A percentile compares a stretch with the other conserved stretches of the same genome.
Evolutionary conservation across 1,140 invertebrate species (phyloP).

Genomic region (Saxidomus purpurata): DNA sequence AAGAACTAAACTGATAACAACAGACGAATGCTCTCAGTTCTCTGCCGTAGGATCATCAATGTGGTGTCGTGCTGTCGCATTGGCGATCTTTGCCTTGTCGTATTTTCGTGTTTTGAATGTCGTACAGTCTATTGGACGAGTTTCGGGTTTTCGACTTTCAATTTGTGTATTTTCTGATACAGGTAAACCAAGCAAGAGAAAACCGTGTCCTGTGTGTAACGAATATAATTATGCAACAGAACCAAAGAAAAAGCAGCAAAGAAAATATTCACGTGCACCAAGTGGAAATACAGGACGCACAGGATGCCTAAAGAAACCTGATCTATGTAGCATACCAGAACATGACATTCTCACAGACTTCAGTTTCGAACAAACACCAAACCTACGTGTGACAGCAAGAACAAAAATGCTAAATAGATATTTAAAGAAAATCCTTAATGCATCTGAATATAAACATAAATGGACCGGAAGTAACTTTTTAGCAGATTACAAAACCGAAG

Average conservation of each 20-base stretch:
- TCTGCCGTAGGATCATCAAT: too few relatives aligned
- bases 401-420: not conserved
- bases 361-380: not conserved
- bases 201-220: not conserved
- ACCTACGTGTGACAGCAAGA: not conserved
- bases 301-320: not conserved
- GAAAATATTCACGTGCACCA: not conserved
- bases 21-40: too few relatives aligned
- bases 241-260: not conserved
- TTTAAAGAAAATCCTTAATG: too few relatives aligned
- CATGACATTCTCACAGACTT: not conserved
- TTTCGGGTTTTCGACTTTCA: too few relatives aligned
- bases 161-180: not conserved
- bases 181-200: not conserved
- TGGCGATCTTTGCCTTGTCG: too few relatives aligned
- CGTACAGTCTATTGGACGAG: too few relatives aligned
- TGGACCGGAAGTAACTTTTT: too few relatives aligned
- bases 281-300: not conserved
- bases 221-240: not conserved
- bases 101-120: too few relatives aligned
- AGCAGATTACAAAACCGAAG: too few relatives aligned
- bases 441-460: too few relatives aligned
- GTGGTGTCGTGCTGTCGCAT: too few relatives aligned
- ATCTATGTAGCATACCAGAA: not conserved
- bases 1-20: too few relatives aligned